Percentiles rank a stretch among this genome's conserved stretches.
These are phyloP conservation scores for Strigamia crassipes DNA, from an alignment of 2,888 invertebrate genomes.

Conservation along the genomic window DNA sequence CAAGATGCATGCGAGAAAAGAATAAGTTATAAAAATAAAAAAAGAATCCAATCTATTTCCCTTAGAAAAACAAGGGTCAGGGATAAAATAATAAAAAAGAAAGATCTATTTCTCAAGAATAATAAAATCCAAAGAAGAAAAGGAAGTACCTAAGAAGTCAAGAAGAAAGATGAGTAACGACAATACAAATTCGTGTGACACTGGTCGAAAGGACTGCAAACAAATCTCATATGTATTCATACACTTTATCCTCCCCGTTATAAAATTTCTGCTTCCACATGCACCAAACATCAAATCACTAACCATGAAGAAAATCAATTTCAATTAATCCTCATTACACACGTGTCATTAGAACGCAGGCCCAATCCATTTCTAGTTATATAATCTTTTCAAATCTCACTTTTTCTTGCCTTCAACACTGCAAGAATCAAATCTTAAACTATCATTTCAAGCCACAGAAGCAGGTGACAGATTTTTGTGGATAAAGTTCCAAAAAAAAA, in stretches of 20 bases:
- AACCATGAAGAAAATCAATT: constrained; percentile 40
- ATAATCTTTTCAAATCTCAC: background rate
- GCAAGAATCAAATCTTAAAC: background rate
- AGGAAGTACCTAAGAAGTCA: background rate
- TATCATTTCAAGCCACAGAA: constrained; percentile 7
- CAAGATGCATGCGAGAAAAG: background rate
- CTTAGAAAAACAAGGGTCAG: background rate
- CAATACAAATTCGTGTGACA: constrained; percentile 13
- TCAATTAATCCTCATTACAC: constrained; percentile 14
- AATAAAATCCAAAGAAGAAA: background rate
- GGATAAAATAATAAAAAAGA: background rate
- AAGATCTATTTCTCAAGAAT: background rate
- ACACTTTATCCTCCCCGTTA: background rate
- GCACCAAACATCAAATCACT: constrained; percentile 13
- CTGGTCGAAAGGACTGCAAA: background rate
- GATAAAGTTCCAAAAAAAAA: constrained; percentile 10
- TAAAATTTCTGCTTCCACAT: constrained; percentile 25
- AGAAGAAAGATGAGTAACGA: background rate
- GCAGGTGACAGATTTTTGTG: constrained; percentile 25
- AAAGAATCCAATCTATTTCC: constrained; percentile 25
- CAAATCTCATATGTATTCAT: background rate
- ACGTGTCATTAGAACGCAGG: constrained; percentile 1
- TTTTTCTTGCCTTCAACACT: background rate
- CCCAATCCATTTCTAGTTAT: background rate
- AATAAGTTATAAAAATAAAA: background rate